Percentiles rank a stretch among this genome's conserved stretches.
These are phyloP conservation scores for Aphidoletes aphidimyza DNA, from an alignment of 2,888 invertebrate species.

Conservation along the genomic window DNA sequence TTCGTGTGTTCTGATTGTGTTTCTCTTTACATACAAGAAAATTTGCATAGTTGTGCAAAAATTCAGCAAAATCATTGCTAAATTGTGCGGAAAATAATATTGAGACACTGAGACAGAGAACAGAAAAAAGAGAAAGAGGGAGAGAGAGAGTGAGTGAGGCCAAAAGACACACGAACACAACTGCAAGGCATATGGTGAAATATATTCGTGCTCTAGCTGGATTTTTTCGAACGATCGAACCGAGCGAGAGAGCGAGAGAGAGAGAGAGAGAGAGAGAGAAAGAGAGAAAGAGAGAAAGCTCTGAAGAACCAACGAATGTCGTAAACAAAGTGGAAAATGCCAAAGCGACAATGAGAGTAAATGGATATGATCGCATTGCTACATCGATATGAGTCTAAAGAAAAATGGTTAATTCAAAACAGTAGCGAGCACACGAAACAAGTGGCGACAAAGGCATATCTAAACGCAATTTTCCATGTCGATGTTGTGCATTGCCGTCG, in stretches of 20 bases:
- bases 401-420: neutral
- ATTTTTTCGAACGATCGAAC: neutral
- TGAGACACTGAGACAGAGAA: neutral
- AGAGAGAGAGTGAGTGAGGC: too few species aligned
- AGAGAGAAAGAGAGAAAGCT: neutral
- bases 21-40: neutral
- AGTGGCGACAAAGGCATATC: slow-evolving; percentile 45
- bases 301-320: neutral
- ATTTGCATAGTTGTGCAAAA: slow-evolving; percentile 51
- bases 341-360: too few species aligned
- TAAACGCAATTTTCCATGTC: neutral
- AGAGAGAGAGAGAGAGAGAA: neutral
- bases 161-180: slow-evolving; percentile 6
- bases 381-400: too few species aligned
- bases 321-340: neutral
- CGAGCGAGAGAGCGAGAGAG: neutral
- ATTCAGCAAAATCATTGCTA: slow-evolving; percentile 38
- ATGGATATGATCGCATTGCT: too few species aligned
- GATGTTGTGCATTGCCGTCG: neutral
- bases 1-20: neutral
- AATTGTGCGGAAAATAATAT: slow-evolving; percentile 52
- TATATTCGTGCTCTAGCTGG: neutral
- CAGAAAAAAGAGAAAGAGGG: too few species aligned
- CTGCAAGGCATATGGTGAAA: slow-evolving; percentile 26
- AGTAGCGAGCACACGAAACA: neutral